A percentile compares a stretch with the other conserved stretches of the same genome.
Conservation (phyloP, 2,797 vertebrate species). For the Falco naumanni region DNA sequence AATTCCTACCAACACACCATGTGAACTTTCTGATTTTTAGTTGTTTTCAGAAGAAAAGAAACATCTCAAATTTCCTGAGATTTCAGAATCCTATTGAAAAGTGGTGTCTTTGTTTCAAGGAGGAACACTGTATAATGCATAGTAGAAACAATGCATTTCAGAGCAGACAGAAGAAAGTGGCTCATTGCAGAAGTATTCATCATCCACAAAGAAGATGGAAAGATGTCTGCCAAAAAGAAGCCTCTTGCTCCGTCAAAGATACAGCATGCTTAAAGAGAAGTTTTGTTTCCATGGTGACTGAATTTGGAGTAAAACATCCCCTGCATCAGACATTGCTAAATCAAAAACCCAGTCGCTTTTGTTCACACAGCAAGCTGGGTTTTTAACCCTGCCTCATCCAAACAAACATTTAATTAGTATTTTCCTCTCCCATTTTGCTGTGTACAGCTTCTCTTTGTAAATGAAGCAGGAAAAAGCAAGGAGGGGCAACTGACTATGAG, state of each 20-base stretch:
- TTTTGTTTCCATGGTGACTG: conserved; percentile 72
- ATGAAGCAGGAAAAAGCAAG: background rate
- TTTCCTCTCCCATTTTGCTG: background rate
- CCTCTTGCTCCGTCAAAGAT: conserved; percentile 36
- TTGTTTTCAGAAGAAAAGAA: background rate
- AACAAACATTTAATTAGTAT: background rate
- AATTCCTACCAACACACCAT: background rate
- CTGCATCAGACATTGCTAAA: conserved; percentile 45
- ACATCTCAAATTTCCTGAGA: background rate
- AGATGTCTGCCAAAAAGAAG: conserved; percentile 56
- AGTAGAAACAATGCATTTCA: background rate
- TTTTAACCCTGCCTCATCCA: conserved; percentile 39
- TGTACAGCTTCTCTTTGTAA: background rate
- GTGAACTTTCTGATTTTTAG: conserved; percentile 23
- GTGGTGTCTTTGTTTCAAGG: conserved; percentile 22
- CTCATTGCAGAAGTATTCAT: conserved; percentile 28
- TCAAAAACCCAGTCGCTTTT: conserved; percentile 57
- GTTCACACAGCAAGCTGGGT: background rate
- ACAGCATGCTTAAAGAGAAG: conserved; percentile 40
- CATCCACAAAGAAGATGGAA: conserved; percentile 24
- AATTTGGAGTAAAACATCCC: conserved; percentile 65
- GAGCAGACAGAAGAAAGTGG: background rate
- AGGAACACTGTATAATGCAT: background rate
- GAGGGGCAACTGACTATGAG: background rate
- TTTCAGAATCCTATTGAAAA: conserved; percentile 21